Evolutionary conservation across 1,140 invertebrate species (phyloP), one percentile per base, ranked within the genome.

Genomic region (Bombus pascuorum): DNA sequence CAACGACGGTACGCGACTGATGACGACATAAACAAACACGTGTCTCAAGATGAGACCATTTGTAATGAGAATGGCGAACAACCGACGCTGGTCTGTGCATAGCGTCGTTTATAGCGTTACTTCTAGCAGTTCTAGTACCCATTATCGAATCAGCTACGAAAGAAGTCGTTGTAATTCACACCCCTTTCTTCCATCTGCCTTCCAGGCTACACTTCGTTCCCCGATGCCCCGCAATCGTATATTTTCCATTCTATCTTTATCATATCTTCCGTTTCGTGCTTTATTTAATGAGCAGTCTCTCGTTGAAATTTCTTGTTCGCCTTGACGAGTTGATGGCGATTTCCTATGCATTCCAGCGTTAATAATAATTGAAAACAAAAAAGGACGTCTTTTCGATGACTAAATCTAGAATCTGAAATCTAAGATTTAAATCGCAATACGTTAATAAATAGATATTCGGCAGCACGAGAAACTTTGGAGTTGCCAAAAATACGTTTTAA

Each of bases 21-120:
- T 83, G 88, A 79, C 81, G 81, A 79, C 88, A 89, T 90, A 90
- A 90, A 90, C 88, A 89, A 87, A 90, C 88, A 87, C 88, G 78
- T 89, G 89, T 90, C 88, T 37, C 75, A 66, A 57, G 77, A 90
- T 89, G 89, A 89, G 82, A 90, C 85, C 81, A 90, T 90, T 89
- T 89, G 89, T 90, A 90, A 90, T 89, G 85, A 89, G 85, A 89
- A 87, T 75, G 81, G 85, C 57, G 81, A 87, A 82, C 81, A 87
- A 75, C 72, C 37, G 68, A 65, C 73, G 74, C 68, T 57, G 68
- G 37, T 32, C 65, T 47, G 13, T 59, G 13, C 62, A n/a, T 44
- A 65, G 72, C 25, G 76, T 39, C 77, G 73, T 89, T 88, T 88
- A 88, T 89, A 80, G 87, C 87, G 25, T 42, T 53, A 53, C 76